A percentile compares a stretch with the other conserved stretches of the same genome.
These are phyloP conservation scores for Poecilus cupreus DNA, from an alignment of 2,888 invertebrate species.

Conservation along the genomic window DNA sequence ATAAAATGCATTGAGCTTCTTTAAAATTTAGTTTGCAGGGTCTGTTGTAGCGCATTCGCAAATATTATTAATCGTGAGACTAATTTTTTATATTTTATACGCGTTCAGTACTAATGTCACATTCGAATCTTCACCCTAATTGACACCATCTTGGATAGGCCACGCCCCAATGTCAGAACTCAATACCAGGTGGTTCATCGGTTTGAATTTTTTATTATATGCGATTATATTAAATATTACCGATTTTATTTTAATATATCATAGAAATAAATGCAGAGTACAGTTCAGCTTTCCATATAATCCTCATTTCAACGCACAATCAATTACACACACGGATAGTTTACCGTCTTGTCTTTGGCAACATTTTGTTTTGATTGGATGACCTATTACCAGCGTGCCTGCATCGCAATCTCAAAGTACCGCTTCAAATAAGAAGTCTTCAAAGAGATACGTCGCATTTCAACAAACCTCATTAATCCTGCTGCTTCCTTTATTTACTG, in stretches of 20 bases:
- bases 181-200: not conserved
- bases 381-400: slow-evolving; percentile 5
- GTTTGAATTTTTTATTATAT: too few species aligned
- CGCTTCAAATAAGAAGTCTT: slow-evolving; percentile 6
- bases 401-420: not conserved
- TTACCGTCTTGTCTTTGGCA: slow-evolving; percentile 12
- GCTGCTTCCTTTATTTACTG: slow-evolving; percentile 5
- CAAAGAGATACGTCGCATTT: slow-evolving; percentile 25
- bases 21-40: too few species aligned
- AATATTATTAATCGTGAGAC: too few species aligned
- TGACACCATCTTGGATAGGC: too few species aligned
- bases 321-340: not conserved
- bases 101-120: too few species aligned
- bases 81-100: too few species aligned
- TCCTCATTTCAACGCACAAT: not conserved
- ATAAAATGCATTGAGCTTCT: too few species aligned
- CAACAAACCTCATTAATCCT: slow-evolving; percentile 13
- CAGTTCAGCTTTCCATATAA: not conserved
- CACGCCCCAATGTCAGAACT: too few species aligned
- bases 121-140: too few species aligned
- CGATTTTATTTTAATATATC: too few species aligned
- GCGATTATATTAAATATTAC: not conserved
- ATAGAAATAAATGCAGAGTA: too few species aligned
- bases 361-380: slow-evolving; percentile 30
- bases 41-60: too few species aligned